phyloP scores from a whole-genome alignment of 1,140 invertebrate species.

The Eriocheir sinensis region DNA sequence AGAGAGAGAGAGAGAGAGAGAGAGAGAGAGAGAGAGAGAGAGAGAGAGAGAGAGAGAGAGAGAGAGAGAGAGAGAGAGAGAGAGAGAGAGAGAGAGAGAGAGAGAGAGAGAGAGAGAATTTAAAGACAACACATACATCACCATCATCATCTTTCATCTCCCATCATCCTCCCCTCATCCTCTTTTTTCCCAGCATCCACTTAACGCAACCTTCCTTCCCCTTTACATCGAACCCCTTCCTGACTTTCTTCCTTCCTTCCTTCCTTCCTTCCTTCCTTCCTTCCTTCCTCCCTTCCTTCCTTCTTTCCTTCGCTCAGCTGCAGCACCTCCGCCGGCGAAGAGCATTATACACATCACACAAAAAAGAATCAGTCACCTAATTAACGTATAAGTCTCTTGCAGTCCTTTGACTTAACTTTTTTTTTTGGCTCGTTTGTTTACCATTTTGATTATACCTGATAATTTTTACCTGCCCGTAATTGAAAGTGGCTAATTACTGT shows the following conservation, averaged over 20 bases:
- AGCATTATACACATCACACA: no score
- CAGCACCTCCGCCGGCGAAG: no score
- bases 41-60: background rate
- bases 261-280: conserved; percentile 45
- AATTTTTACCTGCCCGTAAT: no score
- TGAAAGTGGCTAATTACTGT: no score
- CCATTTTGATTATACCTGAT: no score
- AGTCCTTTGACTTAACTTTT: no score
- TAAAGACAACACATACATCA: background rate
- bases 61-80: background rate
- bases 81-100: no score
- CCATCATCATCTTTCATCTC: background rate
- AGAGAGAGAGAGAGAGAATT: background rate
- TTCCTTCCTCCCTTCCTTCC: conserved; percentile 35
- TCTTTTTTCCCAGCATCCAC: background rate
- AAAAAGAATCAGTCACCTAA: no score
- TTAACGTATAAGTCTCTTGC: no score
- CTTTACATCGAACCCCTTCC: background rate
- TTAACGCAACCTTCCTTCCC: no score
- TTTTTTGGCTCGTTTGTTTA: no score
- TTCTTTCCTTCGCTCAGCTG: background rate
- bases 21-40: background rate
- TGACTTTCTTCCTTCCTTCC: background rate
- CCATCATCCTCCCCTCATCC: background rate
- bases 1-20: background rate